Percentiles rank a stretch among this genome's conserved stretches.
These are phyloP conservation scores for Brachionus rotundiformis DNA, from an alignment of 1,140 invertebrate species.

Conservation along the genomic window DNA sequence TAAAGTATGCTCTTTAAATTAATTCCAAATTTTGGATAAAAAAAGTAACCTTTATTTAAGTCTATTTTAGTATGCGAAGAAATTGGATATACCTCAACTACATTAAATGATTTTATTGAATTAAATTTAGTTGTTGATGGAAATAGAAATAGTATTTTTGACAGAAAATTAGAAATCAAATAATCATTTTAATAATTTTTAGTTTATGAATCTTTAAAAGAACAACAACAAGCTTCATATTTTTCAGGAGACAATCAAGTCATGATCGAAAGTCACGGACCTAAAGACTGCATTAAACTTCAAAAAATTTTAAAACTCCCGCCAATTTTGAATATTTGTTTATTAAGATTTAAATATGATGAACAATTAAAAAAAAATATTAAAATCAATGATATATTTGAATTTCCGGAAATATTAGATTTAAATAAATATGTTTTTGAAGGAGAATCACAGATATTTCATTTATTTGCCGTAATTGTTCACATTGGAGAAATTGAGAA, in stretches of 20 bases:
- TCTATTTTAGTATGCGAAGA: not conserved
- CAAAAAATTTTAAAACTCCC: not conserved
- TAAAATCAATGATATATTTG: not conserved
- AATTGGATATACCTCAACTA: not conserved
- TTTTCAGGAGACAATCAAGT: not conserved
- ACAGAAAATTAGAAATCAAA: not conserved
- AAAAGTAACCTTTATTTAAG: not conserved
- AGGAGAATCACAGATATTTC: not conserved
- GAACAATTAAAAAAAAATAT: not conserved
- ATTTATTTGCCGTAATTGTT: constrained; percentile 21
- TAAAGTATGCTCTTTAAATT: no score
- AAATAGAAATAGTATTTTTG: not conserved
- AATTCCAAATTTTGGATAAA: not conserved
- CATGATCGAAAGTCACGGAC: not conserved
- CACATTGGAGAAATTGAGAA: not conserved
- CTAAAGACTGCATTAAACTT: not conserved
- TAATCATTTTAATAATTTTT: not conserved
- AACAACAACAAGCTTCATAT: not conserved
- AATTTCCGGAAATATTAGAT: constrained; percentile 21
- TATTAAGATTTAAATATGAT: constrained; percentile 6
- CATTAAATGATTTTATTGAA: not conserved
- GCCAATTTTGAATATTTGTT: not conserved
- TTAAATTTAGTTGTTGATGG: constrained; percentile 1
- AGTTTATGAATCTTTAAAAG: constrained; percentile 7
- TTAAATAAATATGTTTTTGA: not conserved